These are phyloP conservation scores for Drosophila suzukii DNA, from an alignment of 1,140 invertebrate genomes.

Conservation along the genomic window DNA sequence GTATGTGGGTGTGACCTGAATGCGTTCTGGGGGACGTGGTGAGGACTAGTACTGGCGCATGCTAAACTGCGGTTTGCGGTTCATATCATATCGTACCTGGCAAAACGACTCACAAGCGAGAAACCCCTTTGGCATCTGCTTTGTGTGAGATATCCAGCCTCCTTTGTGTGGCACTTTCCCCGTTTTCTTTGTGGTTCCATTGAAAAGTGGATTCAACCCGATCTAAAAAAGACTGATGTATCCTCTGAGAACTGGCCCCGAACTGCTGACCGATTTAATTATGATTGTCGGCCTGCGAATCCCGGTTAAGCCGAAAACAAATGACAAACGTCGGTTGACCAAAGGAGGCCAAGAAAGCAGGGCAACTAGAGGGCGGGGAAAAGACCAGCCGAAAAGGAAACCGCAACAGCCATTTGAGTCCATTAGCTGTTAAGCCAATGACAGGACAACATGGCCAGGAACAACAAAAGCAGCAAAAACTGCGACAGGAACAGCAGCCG, in stretches of 20 bases:
- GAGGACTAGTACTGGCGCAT: constrained; percentile 3
- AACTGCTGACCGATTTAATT: constrained; percentile 55
- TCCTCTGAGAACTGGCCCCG: constrained; percentile 20
- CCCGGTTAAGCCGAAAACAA: constrained; percentile 58
- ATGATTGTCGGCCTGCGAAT: constrained; percentile 40
- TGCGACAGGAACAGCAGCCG: constrained; percentile 23
- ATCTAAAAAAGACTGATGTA: constrained; percentile 1
- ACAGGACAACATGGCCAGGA: constrained; percentile 49
- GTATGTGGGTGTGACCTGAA: constrained; percentile 36
- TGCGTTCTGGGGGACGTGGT: constrained; percentile 1
- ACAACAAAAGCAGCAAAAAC: constrained; percentile 28
- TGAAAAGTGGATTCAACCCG: constrained; percentile 1
- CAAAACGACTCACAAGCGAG: neutral
- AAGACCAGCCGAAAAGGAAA: constrained; percentile 41
- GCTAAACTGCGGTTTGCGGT: constrained; percentile 41
- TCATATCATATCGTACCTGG: constrained; percentile 13
- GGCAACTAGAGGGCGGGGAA: neutral
- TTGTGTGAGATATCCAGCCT: constrained; percentile 7
- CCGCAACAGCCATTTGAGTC: constrained; percentile 64
- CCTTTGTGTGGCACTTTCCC: constrained; percentile 8
- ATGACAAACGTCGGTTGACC: constrained; percentile 49
- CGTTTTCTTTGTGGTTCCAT: constrained; percentile 1
- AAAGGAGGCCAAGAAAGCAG: constrained; percentile 29
- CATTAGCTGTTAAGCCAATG: constrained; percentile 75
- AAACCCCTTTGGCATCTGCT: constrained; percentile 11